Base-by-base conservation (phyloP, 2,888 invertebrate species). In the Dorcus hopei region DNA sequence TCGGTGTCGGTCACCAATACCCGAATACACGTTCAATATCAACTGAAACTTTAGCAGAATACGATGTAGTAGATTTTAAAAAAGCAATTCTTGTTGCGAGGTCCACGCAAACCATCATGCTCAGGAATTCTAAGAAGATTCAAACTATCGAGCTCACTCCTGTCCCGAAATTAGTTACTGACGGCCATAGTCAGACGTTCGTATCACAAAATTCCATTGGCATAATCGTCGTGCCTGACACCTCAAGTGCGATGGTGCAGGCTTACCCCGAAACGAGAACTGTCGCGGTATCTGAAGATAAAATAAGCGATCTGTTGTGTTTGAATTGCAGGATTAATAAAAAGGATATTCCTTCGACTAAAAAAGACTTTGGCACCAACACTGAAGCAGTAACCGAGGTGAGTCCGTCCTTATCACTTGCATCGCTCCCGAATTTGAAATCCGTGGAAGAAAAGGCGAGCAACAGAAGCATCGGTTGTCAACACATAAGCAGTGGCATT, bases 311-410 rank as follows among this genome's bases (percentile, higher is more conserved):
- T 64, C 68, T 75, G 43, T 67, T 80, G 48, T 85, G 85, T 69
- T 79, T 80, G 49, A 83, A 80, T 72, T 84, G 83, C 68, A 77
- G 74, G 41, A 72, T 74, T 3, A 66, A 72, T 52, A 85, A 82
- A 57, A 79, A 81, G 52, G 83, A 81, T 49, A 77, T 87, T 42
- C 26, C 26, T 33, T 33, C 26, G 6, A 33, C 26, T 52, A 85
- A 82, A 57, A 79, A 81, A 52, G 83, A 81, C 49, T 77, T 87
- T 42, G 86, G 83, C 6, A 82, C 85, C 76, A 58, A 23, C 62
- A 55, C 51, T 16, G 59, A 52, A 39, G 49, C 8, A 16, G 39
- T 9, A 47, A 14, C 40, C n/a, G 16, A 49, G 11, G 7, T 43
- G 26, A 33, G 38, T 5, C 43, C 40, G 19, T 45, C 47, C 38